Evolutionary conservation across 2,888 invertebrate species (phyloP).

Genomic region (Hedychridium roseum): DNA sequence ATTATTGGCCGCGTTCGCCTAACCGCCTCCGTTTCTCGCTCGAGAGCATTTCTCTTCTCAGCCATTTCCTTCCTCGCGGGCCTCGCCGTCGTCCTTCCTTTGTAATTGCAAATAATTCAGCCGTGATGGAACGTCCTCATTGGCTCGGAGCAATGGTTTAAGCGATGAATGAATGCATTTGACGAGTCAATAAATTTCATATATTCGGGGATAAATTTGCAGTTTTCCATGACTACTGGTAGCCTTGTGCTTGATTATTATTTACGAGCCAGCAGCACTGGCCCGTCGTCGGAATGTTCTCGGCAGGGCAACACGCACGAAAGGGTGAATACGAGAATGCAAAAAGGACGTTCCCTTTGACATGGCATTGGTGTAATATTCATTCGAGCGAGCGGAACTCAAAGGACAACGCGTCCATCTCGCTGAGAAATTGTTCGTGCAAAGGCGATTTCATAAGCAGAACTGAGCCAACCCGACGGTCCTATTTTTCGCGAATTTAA

Average conservation of each 20-base stretch:
- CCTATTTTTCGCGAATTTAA: too few species aligned
- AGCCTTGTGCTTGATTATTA: slow-evolving; percentile 27
- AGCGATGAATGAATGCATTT: too few species aligned
- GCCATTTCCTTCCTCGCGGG: slow-evolving; percentile 13
- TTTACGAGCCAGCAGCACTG: slow-evolving; percentile 26
- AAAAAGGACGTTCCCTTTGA: slow-evolving; percentile 42
- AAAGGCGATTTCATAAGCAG: slow-evolving; percentile 18
- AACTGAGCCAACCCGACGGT: not conserved
- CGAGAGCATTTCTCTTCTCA: not conserved
- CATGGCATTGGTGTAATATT: slow-evolving; percentile 53
- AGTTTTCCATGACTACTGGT: slow-evolving; percentile 18
- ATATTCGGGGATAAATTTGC: not conserved
- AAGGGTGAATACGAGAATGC: slow-evolving; percentile 19
- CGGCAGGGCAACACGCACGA: too few species aligned
- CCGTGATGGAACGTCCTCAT: too few species aligned
- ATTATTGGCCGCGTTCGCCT: slow-evolving; percentile 46
- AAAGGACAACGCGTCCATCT: slow-evolving; percentile 43
- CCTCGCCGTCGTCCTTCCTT: slow-evolving; percentile 20
- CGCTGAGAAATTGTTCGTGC: slow-evolving; percentile 30
- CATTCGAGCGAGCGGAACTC: slow-evolving; percentile 49
- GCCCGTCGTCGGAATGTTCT: slow-evolving; percentile 23
- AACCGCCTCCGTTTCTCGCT: slow-evolving; percentile 17
- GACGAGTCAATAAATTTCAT: too few species aligned
- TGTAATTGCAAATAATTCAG: slow-evolving; percentile 7
- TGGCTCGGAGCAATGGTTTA: too few species aligned